Conservation (phyloP, 2,888 invertebrate genomes). For the Drosophila barbarae region DNA sequence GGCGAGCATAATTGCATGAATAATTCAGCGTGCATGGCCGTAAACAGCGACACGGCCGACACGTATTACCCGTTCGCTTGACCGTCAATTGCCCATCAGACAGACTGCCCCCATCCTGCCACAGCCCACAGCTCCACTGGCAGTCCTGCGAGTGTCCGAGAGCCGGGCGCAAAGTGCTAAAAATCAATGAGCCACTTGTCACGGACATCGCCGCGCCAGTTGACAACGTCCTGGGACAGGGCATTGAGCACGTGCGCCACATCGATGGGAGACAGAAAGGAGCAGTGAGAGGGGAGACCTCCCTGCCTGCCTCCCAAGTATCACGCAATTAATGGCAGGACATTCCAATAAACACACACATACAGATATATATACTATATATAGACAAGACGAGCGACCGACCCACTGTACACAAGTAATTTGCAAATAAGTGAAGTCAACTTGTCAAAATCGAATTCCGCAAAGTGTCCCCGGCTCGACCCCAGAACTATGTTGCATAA, state of each 20-base stretch:
- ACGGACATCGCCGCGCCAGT: constrained; percentile 32
- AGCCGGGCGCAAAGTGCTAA: constrained; percentile 34
- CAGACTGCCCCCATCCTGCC: constrained; percentile 9
- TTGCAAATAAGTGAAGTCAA: constrained; percentile 66
- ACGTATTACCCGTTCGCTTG: constrained; percentile 38
- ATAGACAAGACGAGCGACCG: constrained; percentile 10
- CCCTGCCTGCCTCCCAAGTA: constrained; percentile 3
- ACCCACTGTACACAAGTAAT: constrained; percentile 57
- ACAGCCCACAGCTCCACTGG: background rate
- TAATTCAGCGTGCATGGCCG: constrained; percentile 43
- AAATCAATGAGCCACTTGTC: constrained; percentile 39
- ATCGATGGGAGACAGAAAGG: constrained; percentile 11
- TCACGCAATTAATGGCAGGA: constrained; percentile 40
- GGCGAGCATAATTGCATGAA: constrained; percentile 56
- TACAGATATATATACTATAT: constrained; percentile 33
- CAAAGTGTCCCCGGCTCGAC: constrained; percentile 17
- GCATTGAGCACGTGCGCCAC: constrained; percentile 35
- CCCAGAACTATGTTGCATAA: constrained; percentile 10
- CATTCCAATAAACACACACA: constrained; percentile 30
- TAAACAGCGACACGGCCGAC: constrained; percentile 35
- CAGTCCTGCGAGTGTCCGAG: constrained; percentile 23
- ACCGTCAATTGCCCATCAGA: constrained; percentile 38
- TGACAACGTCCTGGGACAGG: constrained; percentile 29
- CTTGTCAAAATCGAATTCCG: constrained; percentile 54
- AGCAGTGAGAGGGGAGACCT: background rate